Base-by-base conservation (phyloP, 2,888 invertebrate species). In the Lasioglossum vierecki region DNA sequence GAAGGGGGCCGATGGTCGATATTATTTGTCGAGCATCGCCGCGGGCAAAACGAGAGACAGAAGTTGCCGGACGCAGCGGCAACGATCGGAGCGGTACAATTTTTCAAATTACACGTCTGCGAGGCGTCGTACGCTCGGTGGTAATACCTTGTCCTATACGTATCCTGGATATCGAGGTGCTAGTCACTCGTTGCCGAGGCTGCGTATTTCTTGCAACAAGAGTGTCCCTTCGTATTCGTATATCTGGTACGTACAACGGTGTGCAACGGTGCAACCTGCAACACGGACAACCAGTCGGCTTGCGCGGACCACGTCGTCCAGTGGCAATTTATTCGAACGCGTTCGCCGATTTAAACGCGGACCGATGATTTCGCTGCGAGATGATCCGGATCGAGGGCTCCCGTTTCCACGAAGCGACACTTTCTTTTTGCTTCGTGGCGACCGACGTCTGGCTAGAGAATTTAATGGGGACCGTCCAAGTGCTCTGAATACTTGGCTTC, bases 101-200 rank as follows among this genome's bases (percentile, higher is more conserved):
- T 83, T 70, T 84, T 84, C 83, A 84, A 84, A 84, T 84, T 84
- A 77, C 57, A 84, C 83, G 73, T 77, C 77, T 72, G 53, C 15
- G 53, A 49, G 53, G 26, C 4, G n/a, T 26, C 15, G 18, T 49
- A 49, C 75, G 57, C 66, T 73, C 39, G 49, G 60, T 18, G 60
- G 78, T 85, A 83, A 83, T 83, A 76, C 73, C 72, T 76, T 49
- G 53, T 78, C 79, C 75, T 76, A 77, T 66, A 77, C 76, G 76
- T 76, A 70, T 79, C 60, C 79, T 57, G 63, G 79, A 79, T 79
- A 53, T 53, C 78, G 70, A 63, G 75, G 63, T 26, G 49, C 66
- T 49, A 68, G 84, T 78, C 80, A 44, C 35, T 15, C 26, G 63
- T 26, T 30, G 41, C 35, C 74, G 68, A 18, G 49, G n/a, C 35